These are phyloP conservation scores for Capromys pilorides DNA, from an alignment of 2,797 vertebrate genomes.

Conservation along the genomic window DNA sequence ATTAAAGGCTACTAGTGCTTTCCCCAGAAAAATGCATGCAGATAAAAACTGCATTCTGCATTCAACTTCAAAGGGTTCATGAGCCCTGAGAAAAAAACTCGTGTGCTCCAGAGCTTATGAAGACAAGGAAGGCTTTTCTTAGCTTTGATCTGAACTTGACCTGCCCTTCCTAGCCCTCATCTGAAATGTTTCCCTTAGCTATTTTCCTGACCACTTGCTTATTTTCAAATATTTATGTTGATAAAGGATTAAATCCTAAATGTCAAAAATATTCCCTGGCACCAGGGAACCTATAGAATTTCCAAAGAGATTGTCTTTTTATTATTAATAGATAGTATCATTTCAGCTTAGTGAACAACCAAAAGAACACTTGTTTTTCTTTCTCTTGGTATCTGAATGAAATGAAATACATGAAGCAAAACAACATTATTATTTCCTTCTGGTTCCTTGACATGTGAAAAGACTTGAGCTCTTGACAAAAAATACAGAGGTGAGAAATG, in stretches of 20 bases:
- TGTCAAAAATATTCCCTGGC: constrained; percentile 68
- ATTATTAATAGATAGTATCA: constrained; percentile 56
- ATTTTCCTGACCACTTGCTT: constrained; percentile 64
- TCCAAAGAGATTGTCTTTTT: constrained; percentile 55
- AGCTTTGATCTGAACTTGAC: neutral
- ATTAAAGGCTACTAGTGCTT: neutral
- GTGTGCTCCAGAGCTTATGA: neutral
- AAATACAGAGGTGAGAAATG: constrained; percentile 28
- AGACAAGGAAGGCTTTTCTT: constrained; percentile 1
- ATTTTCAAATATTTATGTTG: constrained; percentile 80
- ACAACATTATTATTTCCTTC: constrained; percentile 2
- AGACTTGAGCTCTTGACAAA: constrained; percentile 56
- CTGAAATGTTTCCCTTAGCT: constrained; percentile 55
- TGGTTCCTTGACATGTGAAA: constrained; percentile 47
- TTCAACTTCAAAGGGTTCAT: neutral
- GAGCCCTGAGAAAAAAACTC: neutral
- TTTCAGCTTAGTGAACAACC: constrained; percentile 29
- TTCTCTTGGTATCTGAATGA: constrained; percentile 53
- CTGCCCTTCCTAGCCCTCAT: neutral
- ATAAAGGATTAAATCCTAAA: constrained; percentile 72
- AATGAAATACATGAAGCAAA: constrained; percentile 65
- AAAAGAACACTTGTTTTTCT: constrained; percentile 51
- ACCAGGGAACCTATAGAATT: constrained; percentile 48
- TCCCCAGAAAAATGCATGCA: constrained; percentile 12
- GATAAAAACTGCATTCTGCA: neutral